These are phyloP conservation scores for Alces alces DNA, from an alignment of 2,113 vertebrate species.

Conservation along the genomic window DNA sequence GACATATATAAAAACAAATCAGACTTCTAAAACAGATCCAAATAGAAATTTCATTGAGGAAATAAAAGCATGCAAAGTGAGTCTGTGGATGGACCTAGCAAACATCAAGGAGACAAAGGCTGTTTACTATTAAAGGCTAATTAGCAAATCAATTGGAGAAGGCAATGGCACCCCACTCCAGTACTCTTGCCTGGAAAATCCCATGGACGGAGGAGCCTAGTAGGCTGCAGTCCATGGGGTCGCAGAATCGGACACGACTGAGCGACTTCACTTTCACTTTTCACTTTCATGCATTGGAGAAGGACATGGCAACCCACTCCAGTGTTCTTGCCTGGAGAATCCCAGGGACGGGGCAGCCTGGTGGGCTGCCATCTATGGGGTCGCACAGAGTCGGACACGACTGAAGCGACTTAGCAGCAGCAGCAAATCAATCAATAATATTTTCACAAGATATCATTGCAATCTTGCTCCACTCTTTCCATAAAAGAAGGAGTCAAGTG, in stretches of 20 bases:
- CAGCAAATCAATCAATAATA: constrained; percentile 5
- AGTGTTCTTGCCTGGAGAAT: no score
- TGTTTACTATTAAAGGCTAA: background rate
- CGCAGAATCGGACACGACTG: no score
- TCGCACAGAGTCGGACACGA: no score
- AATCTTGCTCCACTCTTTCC: background rate
- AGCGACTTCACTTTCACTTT: no score
- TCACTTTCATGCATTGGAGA: no score
- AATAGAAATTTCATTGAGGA: background rate
- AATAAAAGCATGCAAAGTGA: background rate
- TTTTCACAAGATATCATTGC: background rate
- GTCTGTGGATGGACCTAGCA: background rate
- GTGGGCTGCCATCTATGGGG: no score
- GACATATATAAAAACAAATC: background rate
- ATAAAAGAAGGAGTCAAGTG: background rate
- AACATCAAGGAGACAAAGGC: background rate
- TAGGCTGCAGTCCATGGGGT: no score
- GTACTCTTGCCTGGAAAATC: no score
- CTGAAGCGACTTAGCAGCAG: background rate
- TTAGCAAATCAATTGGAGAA: background rate
- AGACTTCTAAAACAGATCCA: background rate
- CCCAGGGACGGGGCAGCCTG: no score
- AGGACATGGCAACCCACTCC: no score
- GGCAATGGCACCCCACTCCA: no score
- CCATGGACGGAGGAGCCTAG: no score